These are phyloP conservation scores for Tenualosa thibaudeaui DNA, from an alignment of 2,797 vertebrate species.

Conservation along the genomic window DNA sequence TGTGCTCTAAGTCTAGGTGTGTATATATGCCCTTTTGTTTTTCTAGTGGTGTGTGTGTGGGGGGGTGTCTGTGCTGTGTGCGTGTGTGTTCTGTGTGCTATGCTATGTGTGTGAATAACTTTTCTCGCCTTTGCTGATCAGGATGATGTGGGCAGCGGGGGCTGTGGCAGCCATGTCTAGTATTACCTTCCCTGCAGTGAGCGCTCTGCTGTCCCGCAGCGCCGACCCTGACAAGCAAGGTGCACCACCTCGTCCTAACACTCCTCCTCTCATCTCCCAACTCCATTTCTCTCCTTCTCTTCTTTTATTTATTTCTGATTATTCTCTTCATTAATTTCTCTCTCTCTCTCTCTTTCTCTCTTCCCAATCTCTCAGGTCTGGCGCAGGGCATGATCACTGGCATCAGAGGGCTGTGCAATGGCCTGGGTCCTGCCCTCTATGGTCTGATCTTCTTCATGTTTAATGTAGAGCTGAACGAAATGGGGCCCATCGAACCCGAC, in stretches of 20 bases:
- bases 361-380: conserved; percentile 70
- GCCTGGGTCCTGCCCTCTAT: conserved; percentile 91
- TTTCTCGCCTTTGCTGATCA: conserved; percentile 45
- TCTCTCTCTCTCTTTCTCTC: neutral
- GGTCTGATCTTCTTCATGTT: conserved; percentile 95
- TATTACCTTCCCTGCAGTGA: conserved; percentile 89
- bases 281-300: neutral
- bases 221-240: conserved; percentile 88
- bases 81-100: neutral
- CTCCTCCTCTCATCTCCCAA: neutral
- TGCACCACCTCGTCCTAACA: conserved; percentile 50
- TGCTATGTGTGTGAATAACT: conserved; percentile 28
- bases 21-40: neutral
- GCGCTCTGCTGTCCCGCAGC: conserved; percentile 85
- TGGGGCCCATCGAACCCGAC: conserved; percentile 77
- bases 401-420: conserved; percentile 91
- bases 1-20: neutral
- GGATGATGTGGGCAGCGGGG: conserved; percentile 93
- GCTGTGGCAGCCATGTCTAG: conserved; percentile 90
- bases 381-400: conserved; percentile 95
- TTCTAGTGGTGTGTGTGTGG: neutral
- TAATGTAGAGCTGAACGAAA: conserved; percentile 85
- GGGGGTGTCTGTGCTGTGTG: conserved; percentile 21
- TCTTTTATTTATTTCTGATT: neutral
- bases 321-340: neutral